Evolutionary conservation across 2,888 invertebrate genomes (phyloP), one percentile per base, ranked within the genome.

Genomic region (Oscheius onirici): DNA sequence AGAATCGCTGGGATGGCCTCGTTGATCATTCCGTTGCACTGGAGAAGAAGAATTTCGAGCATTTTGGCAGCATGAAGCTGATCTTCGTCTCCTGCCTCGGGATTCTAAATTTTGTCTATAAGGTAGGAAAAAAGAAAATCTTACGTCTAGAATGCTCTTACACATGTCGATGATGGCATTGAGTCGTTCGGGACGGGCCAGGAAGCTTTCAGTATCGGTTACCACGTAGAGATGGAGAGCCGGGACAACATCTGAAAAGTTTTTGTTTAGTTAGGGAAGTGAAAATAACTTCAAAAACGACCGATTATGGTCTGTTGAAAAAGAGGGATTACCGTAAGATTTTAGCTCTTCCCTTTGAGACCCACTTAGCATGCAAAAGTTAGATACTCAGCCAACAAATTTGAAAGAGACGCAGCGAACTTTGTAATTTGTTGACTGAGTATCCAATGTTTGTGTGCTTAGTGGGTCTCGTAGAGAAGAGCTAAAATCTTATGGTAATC

Each of bases 21-120:
- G 44, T 77, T 73, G 49, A 78, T 79, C 51, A 55, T 51, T 57
- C 89, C 90, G 73, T 88, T 89, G 89, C 95, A 97, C 88, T 97
- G 97, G 68, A 99, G 90, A 80, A 97, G 92, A 76, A 97, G n/a
- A 43, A 69, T 65, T 90, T 99, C 99, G 65, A 99, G 90, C 46
- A 99, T 91, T 90, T 99, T 99, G 54, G 95, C 97, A 22, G 97
- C 97, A 88, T 97, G 94, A 81, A 95, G 93, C 89, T 99, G 96
- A 1, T 93, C 92, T 87, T 96, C 95, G 89, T 97, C 97, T 0
- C 93, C 94, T 26, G 92, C 91, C 83, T 92, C 93, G 41, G 24
- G 26, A 43, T 76, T 71, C 52, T 79, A 41, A 54, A 74, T 26
- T 22, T n/a, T 28, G 26, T 44, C 49, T 26, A 20, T 34, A 6